Evolutionary conservation across 2,888 invertebrate genomes (phyloP).

Genomic region (Siphlonurus alternatus): DNA sequence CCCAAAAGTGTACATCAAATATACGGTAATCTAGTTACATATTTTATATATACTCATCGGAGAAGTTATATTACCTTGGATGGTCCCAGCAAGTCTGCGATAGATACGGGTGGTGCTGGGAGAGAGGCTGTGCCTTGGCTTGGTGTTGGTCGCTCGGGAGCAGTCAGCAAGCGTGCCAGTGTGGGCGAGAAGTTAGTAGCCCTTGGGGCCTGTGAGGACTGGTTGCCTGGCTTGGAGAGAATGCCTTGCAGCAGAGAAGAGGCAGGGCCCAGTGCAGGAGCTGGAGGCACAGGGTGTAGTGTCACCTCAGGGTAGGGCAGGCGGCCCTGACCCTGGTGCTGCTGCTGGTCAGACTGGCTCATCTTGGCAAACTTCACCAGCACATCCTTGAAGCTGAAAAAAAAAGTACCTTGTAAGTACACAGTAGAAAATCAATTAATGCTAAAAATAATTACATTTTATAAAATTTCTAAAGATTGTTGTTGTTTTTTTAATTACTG

Average conservation of each 20-base stretch:
- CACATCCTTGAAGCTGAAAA: constrained; percentile 54
- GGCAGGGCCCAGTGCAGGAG: constrained; percentile 19
- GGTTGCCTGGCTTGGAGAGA: constrained; percentile 37
- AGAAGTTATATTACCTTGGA: constrained; percentile 25
- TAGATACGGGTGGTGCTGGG: constrained; percentile 26
- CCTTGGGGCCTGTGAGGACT: constrained; percentile 21
- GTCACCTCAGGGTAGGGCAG: constrained; percentile 66
- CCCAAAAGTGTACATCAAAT: too few species aligned
- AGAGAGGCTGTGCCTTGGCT: background rate
- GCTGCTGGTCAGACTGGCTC: constrained; percentile 23
- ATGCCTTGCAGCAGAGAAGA: constrained; percentile 60
- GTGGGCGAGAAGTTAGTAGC: constrained; percentile 57
- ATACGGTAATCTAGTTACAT: too few species aligned
- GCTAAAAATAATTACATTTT: too few species aligned
- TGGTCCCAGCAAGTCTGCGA: constrained; percentile 32
- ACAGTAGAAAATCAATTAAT: too few species aligned
- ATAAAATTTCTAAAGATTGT: too few species aligned
- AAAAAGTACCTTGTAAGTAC: constrained; percentile 7
- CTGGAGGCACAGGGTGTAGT: constrained; percentile 42
- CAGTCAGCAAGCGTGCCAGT: constrained; percentile 60
- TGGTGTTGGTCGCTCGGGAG: constrained; percentile 26
- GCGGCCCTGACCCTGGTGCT: constrained; percentile 28
- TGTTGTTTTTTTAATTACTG: too few species aligned
- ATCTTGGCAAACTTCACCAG: constrained; percentile 54
- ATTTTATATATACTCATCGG: too few species aligned